phyloP scores from a whole-genome alignment of 1,140 invertebrate species.

The Spodoptera litura region DNA sequence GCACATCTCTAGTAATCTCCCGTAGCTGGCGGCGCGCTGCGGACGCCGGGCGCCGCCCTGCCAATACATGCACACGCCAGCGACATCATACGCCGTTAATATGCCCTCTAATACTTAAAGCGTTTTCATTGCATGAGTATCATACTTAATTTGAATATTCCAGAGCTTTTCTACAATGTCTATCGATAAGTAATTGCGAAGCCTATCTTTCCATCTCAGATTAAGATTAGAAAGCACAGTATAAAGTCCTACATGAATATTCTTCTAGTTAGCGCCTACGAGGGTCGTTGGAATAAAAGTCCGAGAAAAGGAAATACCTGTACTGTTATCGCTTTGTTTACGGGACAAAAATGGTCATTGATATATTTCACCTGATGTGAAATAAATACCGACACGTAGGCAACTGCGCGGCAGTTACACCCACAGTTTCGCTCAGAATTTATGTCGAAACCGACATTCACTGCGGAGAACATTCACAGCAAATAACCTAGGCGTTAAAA shows the following conservation, averaged over 20 bases:
- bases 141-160: conserved; percentile 38
- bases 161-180: conserved; percentile 24
- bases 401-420: conserved; percentile 79
- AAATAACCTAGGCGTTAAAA: conserved; percentile 84
- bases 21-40: conserved; percentile 54
- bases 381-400: conserved; percentile 75
- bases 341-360: conserved; percentile 61
- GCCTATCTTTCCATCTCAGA: conserved; percentile 29
- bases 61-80: conserved; percentile 36
- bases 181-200: conserved; percentile 32
- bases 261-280: conserved; percentile 40
- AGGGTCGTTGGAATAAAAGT: conserved; percentile 32
- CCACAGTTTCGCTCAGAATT: conserved; percentile 81
- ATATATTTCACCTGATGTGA: conserved; percentile 69
- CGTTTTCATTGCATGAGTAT: conserved; percentile 24
- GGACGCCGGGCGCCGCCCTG: conserved; percentile 22
- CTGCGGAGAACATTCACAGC: conserved; percentile 79
- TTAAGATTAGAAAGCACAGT: conserved; percentile 40
- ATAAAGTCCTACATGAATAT: conserved; percentile 32
- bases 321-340: conserved; percentile 59
- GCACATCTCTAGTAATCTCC: conserved; percentile 63
- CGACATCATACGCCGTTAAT: conserved; percentile 47
- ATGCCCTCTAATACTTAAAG: conserved; percentile 31
- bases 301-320: conserved; percentile 40
- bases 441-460: conserved; percentile 83